Conservation (phyloP, 2,888 invertebrate species). For the Drosophila borealis region DNA sequence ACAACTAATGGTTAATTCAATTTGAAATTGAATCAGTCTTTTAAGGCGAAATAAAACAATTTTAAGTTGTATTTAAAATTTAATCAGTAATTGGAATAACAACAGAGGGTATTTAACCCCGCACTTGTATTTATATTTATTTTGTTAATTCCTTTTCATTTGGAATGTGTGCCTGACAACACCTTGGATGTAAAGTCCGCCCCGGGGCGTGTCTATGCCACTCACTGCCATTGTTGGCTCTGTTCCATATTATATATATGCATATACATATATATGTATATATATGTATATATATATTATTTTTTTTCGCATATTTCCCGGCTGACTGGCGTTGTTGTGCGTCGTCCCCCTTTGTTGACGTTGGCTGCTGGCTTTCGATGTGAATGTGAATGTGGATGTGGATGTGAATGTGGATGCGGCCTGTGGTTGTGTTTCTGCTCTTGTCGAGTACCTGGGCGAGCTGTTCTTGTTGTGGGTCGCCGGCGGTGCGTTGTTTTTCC, state of each 20-base stretch:
- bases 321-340: conserved; percentile 71
- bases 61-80: conserved; percentile 4
- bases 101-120: neutral
- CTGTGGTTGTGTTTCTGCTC: conserved; percentile 39
- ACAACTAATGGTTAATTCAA: too few relatives aligned
- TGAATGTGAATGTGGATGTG: conserved; percentile 32
- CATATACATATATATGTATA: neutral
- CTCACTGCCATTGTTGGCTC: conserved; percentile 68
- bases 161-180: conserved; percentile 31
- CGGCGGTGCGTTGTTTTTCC: conserved; percentile 67
- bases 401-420: conserved; percentile 30
- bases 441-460: conserved; percentile 49
- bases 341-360: conserved; percentile 67
- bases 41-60: conserved; percentile 1
- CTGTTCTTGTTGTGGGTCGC: conserved; percentile 69
- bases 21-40: too few relatives aligned
- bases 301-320: conserved; percentile 66
- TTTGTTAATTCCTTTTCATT: neutral
- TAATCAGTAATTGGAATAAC: neutral
- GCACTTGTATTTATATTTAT: conserved; percentile 1
- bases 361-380: conserved; percentile 34
- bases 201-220: conserved; percentile 63
- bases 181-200: conserved; percentile 50
- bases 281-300: conserved; percentile 1
- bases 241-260: conserved; percentile 65